Base-by-base conservation (phyloP, 2,797 vertebrate genomes). In the Fistularia commersonii region DNA sequence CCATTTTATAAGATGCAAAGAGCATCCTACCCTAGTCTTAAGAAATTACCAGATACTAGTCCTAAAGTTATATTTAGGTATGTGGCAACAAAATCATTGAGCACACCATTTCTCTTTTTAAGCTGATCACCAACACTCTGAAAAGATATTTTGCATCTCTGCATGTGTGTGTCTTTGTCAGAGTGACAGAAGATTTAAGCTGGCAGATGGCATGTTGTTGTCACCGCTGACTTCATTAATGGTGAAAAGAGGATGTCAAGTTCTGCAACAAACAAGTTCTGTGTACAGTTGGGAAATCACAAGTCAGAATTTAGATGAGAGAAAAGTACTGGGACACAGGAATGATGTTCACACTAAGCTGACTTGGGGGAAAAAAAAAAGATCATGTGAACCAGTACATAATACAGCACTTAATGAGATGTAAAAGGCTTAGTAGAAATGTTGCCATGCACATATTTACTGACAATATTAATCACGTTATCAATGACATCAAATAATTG, bases 121-220 rank as follows among this genome's bases (percentile, higher is more conserved):
- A 80, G 63, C 68, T 57, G 61, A 66, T 68, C 54, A 64, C 46
- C 32, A 59, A 45, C 50, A 53, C 42, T 46, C 39, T 40, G 38
- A 12, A 15, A 38, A 53, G 47, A 48, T 32, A 45, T n/a, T 50
- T 33, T 15, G 42, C 36, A 13, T 45, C 23, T 37, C 38, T 41
- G 15, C 1, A 38, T 40, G n/a, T 63, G 49, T 13, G 44, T 32
- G 58, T 9, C 10, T 11, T 39, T 11, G 15, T 32, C 35, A 5
- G 32, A 10, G 46, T 3, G 43, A 36, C 10, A 11, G 38, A 49
- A 53, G 37, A 64, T 51, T 43, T 59, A 66, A 69, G 65, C 32
- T 54, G 67, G 56, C 79, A 82, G 64, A 82, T 79, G 68, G 74
- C 61, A 72, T 57, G 60, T 63, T 57, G 60, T 63, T 55, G 61